Evolutionary conservation across 2,797 vertebrate genomes (phyloP), one percentile per base, ranked within the genome.

Genomic region (Enteromius radiatus): DNA sequence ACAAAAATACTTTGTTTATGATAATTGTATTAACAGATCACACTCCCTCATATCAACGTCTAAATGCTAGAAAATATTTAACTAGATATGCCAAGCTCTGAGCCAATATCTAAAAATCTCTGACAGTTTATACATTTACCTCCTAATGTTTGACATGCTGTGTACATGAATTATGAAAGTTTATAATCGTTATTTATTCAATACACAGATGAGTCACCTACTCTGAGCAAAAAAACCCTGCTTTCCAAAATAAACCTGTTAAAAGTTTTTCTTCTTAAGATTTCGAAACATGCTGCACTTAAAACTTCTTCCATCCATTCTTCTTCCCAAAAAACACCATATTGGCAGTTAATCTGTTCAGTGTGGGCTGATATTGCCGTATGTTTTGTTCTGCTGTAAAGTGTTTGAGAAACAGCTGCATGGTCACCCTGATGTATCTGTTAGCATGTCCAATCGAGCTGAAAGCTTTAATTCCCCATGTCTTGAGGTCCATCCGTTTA

Each of bases 381-480:
- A 23, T 52, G 19, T 41, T 56, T 52, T 33, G 61, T 41, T 65
- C 75, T 64, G 56, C 56, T 63, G 56, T 52, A 26, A 81, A 74
- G 80, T 64, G 80, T 84, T 59, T 47, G 64, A 69, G 78, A 74
- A 63, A 68, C 64, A 84, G 65, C 67, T 80, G 87, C 59, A 81
- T 8, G 63, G 67, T 71, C 28, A 36, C 65, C 38, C 85, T 86
- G 84, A 89, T 89, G 90, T 86, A 87, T 86, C 85, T 85, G 64
- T 63, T 87, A 88, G 90, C 91, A 87, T 91, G 91, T 92, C 89
- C 82, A 93, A 93, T 92, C 88, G 88, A 89, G 87, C 84, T 89
- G 89, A 93, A 89, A 85, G 87, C 89, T 91, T 59, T 92, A 91
- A 94, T 93, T 90, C 91, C 88, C 90, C 89, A 91, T 87, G 90